Conservation (phyloP, 2,888 invertebrate genomes). For the Xanthia icteritia region DNA sequence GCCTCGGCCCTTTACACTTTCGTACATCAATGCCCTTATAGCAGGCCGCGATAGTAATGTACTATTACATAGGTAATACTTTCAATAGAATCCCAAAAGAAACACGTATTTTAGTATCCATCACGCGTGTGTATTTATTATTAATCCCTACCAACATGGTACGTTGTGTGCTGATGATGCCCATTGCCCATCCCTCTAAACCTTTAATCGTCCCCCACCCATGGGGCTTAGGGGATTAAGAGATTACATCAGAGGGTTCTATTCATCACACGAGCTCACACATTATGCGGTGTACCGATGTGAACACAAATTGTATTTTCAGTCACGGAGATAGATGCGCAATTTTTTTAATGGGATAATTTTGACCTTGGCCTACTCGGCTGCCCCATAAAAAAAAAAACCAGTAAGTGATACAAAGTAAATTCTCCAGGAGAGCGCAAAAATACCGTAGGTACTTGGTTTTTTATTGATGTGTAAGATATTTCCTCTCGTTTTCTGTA, state of each 20-base stretch:
- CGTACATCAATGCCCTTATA: too few species aligned
- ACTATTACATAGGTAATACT: neutral
- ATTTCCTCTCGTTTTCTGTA: too few species aligned
- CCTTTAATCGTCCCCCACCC: conserved; percentile 42
- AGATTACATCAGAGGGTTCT: conserved; percentile 47
- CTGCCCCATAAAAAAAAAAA: neutral
- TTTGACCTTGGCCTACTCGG: neutral
- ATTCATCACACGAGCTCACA: conserved; percentile 52
- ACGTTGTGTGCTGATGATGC: conserved; percentile 27
- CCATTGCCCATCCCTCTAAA: conserved; percentile 36
- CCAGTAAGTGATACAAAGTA: neutral
- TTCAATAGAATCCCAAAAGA: neutral
- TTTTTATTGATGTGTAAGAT: neutral
- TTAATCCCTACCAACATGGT: conserved; percentile 33
- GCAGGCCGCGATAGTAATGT: too few species aligned
- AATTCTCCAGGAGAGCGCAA: neutral
- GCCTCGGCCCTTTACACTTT: too few species aligned
- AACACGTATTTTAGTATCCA: conserved; percentile 16
- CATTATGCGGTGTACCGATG: conserved; percentile 28
- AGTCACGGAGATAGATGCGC: neutral
- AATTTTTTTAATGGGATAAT: conserved; percentile 8
- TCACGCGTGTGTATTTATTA: conserved; percentile 8
- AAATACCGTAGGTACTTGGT: neutral
- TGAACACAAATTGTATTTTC: conserved; percentile 35
- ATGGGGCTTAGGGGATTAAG: conserved; percentile 47